Evolutionary conservation across 2,113 vertebrate genomes (phyloP), one percentile per base, ranked within the genome.

Genomic region (Chrysemys picta): DNA sequence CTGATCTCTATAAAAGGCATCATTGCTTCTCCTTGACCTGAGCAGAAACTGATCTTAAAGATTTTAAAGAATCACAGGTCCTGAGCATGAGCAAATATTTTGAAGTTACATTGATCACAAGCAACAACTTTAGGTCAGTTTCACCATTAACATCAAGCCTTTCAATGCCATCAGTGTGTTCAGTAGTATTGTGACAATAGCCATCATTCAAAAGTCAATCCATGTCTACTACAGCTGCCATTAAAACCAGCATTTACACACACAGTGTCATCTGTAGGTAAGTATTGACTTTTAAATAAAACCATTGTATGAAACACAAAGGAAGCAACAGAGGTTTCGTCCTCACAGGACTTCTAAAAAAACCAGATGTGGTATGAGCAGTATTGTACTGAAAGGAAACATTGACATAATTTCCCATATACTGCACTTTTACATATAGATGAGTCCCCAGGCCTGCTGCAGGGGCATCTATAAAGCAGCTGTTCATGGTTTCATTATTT

Each of bases 311-410:
- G 56, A 3, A 13, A 49, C 56, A 59, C 29, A 88, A 45, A 53
- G 35, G 31, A 62, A 35, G 29, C 59, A 29, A 62, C 31, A n/a
- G 29, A 72, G n/a, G 19, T 59, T 29, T 13, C 4, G 29, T 59
- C 16, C 21, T 16, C 69, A 2, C 8, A 38, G 56, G 47, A 1
- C 12, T 53, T 69, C 45, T n/a, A 59, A 21, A 56, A 62, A 82
- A 52, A 78, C 21, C 35, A 35, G 62, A 65, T 35, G 16, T 0
- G 8, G 5, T 45, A 16, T 0, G 0, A 80, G 50, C 14, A 62
- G n/a, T 16, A 52, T 38, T 3, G 10, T 42, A 54, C 12, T 49
- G 65, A 85, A 78, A 82, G 14, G 84, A 49, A 31, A 5, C 24
- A 50, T 84, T 76, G 49, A 29, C 52, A 29, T 49, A 78, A 52